These are phyloP conservation scores for Archilochus colubris DNA, from an alignment of 2,113 vertebrate species.

Conservation along the genomic window DNA sequence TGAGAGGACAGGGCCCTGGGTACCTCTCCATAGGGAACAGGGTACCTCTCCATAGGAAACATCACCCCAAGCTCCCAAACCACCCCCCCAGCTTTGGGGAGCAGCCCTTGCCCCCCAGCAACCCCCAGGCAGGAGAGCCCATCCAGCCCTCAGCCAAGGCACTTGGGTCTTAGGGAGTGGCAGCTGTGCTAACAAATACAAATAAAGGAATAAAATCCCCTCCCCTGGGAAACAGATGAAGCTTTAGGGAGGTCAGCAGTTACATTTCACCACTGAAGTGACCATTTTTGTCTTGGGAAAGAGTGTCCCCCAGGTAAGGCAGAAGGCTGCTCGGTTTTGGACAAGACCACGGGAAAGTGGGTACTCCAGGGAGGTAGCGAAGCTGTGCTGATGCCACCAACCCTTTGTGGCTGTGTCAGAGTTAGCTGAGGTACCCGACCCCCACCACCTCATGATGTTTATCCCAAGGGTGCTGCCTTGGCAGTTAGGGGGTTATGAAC, in stretches of 20 bases:
- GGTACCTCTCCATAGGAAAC: accelerated
- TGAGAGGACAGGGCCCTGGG: background rate
- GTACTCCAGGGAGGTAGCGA: accelerated
- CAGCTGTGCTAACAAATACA: background rate
- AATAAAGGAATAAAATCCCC: background rate
- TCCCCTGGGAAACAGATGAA: background rate
- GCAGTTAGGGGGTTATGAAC: accelerated
- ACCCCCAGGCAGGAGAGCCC: background rate
- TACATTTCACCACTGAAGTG: background rate
- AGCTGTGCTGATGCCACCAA: background rate
- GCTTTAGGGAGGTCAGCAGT: background rate
- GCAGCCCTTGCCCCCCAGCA: background rate
- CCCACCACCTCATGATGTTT: accelerated
- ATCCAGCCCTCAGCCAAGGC: background rate
- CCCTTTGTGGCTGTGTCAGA: background rate
- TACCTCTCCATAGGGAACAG: too few relatives aligned
- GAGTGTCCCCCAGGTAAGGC: background rate
- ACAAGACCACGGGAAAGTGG: background rate
- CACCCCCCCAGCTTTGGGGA: background rate
- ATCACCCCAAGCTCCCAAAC: background rate
- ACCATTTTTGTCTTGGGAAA: background rate
- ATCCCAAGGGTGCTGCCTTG: background rate
- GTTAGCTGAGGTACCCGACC: background rate
- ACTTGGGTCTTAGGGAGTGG: background rate
- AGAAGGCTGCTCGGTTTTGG: background rate